phyloP scores from a whole-genome alignment of 2,888 invertebrate genomes.

The Epistrophella euchroma region DNA sequence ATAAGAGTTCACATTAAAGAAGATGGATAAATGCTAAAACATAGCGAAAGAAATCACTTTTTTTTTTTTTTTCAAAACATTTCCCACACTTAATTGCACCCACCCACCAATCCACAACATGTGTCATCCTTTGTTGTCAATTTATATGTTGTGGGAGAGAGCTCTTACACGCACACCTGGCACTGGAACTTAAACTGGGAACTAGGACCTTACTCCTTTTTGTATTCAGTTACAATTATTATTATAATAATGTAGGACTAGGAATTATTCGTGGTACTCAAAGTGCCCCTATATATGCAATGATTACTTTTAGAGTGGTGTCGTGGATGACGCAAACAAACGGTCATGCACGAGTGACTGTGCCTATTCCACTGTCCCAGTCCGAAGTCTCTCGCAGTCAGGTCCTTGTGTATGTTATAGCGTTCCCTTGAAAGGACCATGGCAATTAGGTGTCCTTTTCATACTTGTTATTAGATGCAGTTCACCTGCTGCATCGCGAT shows the following conservation, averaged over 20 bases:
- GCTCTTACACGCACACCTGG: not conserved
- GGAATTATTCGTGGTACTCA: not conserved
- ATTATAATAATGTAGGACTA: not conserved
- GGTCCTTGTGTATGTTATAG: not conserved
- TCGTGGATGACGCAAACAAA: not conserved
- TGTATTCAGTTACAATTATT: not conserved
- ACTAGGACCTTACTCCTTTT: not conserved
- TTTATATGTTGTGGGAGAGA: not conserved
- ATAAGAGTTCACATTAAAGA: too few species aligned
- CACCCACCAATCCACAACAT: not conserved
- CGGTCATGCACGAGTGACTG: slow-evolving; percentile 1
- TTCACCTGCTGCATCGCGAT: not conserved
- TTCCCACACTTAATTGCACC: not conserved
- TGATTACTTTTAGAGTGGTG: not conserved
- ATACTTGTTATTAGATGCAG: not conserved
- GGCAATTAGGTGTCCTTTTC: not conserved
- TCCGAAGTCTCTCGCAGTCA: not conserved
- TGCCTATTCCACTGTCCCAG: slow-evolving; percentile 1
- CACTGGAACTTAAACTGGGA: not conserved
- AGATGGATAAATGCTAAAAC: too few species aligned
- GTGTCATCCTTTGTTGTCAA: slow-evolving; percentile 5
- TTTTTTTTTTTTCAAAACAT: too few species aligned
- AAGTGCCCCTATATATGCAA: slow-evolving; percentile 2
- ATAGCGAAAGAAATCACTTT: too few species aligned
- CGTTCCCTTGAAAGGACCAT: not conserved